phyloP scores from a whole-genome alignment of 2,888 invertebrate species.

The Bombyx huttoni region DNA sequence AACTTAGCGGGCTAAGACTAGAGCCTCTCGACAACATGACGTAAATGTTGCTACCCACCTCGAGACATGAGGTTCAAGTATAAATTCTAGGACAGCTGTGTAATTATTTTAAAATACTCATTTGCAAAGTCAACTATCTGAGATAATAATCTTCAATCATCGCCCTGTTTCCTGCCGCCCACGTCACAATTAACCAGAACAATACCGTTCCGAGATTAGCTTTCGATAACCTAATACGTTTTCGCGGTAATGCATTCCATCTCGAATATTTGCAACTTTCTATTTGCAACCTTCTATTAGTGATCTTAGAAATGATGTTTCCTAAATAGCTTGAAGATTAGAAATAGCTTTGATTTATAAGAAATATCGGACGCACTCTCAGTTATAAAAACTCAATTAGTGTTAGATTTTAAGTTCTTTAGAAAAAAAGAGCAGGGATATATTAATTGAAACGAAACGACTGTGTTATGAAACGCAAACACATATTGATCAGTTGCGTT shows the following conservation, averaged over 20 bases:
- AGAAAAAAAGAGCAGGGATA: neutral
- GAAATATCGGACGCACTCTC: neutral
- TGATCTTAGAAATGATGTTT: neutral
- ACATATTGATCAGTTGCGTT: too few relatives aligned
- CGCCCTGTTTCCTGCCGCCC: neutral
- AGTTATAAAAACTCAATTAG: neutral
- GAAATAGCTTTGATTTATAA: too few relatives aligned
- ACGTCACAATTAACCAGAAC: neutral
- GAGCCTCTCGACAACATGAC: too few relatives aligned
- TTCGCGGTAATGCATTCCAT: neutral
- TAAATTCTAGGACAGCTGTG: too few relatives aligned
- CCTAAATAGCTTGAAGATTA: neutral
- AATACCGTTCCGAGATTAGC: neutral
- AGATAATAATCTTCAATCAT: neutral
- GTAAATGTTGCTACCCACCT: too few relatives aligned
- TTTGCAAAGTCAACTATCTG: too few relatives aligned
- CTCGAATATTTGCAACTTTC: neutral
- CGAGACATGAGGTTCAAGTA: too few relatives aligned
- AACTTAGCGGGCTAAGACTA: too few relatives aligned
- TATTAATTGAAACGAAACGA: neutral
- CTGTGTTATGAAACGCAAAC: neutral
- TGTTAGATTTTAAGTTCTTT: neutral
- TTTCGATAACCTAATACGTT: neutral
- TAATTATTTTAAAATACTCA: too few relatives aligned
- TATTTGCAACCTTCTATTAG: neutral